phyloP scores from a whole-genome alignment of 2,797 vertebrate genomes.

The Crenichthys baileyi region DNA sequence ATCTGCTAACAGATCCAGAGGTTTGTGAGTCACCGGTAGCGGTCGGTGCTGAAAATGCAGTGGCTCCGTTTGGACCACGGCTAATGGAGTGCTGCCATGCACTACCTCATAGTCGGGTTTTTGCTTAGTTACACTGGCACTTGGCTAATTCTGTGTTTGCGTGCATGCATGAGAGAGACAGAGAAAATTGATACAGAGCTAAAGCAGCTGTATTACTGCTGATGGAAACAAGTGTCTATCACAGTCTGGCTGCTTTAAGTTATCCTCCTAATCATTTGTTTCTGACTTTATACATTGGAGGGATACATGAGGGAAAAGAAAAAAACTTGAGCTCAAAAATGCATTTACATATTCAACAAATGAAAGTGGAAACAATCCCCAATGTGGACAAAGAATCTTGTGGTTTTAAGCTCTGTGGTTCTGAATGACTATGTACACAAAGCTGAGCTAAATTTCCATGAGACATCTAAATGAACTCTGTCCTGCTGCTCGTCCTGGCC shows the following conservation, averaged over 20 bases:
- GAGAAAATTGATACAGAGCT: conserved; percentile 38
- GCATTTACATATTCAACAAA: conserved; percentile 43
- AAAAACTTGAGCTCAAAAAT: conserved; percentile 35
- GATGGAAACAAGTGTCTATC: conserved; percentile 56
- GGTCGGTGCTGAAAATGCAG: conserved; percentile 47
- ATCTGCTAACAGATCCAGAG: conserved; percentile 44
- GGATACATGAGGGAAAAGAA: conserved; percentile 23
- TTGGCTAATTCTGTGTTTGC: conserved; percentile 35
- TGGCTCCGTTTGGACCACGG: conserved; percentile 32
- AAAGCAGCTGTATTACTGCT: conserved; percentile 58
- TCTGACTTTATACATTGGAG: conserved; percentile 25
- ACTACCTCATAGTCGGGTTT: conserved; percentile 58
- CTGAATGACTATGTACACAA: conserved; percentile 62
- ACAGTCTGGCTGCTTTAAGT: conserved; percentile 23
- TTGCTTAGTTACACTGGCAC: conserved; percentile 50
- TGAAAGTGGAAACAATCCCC: conserved; percentile 29
- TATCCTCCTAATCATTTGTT: conserved; percentile 21
- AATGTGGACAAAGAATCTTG: conserved; percentile 16
- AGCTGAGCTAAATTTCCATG: conserved; percentile 59
- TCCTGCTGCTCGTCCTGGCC: conserved; percentile 49
- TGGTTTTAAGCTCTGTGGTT: conserved; percentile 41
- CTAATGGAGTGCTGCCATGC: conserved; percentile 57
- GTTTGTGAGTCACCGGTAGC: conserved; percentile 49
- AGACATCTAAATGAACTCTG: conserved; percentile 59
- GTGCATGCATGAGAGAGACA: conserved; percentile 26